Percentiles rank a stretch among this genome's conserved stretches.
These are phyloP conservation scores for Brachionus plicatilis DNA, from an alignment of 1,140 invertebrate genomes.

Conservation along the genomic window DNA sequence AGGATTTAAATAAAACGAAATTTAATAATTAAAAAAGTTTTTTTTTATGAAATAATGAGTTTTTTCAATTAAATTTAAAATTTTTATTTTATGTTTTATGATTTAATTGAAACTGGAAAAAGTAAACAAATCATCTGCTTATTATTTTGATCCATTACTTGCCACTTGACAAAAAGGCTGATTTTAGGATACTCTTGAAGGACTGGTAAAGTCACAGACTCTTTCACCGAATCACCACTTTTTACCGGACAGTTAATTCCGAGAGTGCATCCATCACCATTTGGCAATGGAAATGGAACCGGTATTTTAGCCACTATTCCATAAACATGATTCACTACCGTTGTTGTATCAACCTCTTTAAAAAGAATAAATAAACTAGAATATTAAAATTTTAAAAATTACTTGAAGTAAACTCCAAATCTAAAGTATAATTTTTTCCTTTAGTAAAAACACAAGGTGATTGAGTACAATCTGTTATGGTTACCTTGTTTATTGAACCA, in stretches of 20 bases:
- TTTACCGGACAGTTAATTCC: slow-evolving; percentile 28
- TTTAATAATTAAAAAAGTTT: too few relatives aligned
- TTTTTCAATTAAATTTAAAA: too few relatives aligned
- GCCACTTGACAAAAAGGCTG: slow-evolving; percentile 11
- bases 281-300: slow-evolving; percentile 37
- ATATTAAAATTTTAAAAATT: background rate
- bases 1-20: too few relatives aligned
- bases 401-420: slow-evolving; percentile 22
- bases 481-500: background rate
- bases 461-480: slow-evolving; percentile 2
- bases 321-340: background rate
- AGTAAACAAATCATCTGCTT: slow-evolving; percentile 26
- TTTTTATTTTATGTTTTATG: background rate
- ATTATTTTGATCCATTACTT: slow-evolving; percentile 3
- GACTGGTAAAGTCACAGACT: slow-evolving; percentile 8
- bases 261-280: slow-evolving; percentile 1
- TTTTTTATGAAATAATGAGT: too few relatives aligned
- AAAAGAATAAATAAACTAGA: background rate
- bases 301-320: slow-evolving; percentile 21
- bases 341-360: slow-evolving; percentile 20
- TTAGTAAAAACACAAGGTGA: background rate
- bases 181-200: slow-evolving; percentile 20
- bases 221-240: background rate
- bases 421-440: background rate
- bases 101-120: slow-evolving; percentile 2